These are phyloP conservation scores for Aselliscus stoliczkanus DNA, from an alignment of 2,797 vertebrate species.

Conservation along the genomic window DNA sequence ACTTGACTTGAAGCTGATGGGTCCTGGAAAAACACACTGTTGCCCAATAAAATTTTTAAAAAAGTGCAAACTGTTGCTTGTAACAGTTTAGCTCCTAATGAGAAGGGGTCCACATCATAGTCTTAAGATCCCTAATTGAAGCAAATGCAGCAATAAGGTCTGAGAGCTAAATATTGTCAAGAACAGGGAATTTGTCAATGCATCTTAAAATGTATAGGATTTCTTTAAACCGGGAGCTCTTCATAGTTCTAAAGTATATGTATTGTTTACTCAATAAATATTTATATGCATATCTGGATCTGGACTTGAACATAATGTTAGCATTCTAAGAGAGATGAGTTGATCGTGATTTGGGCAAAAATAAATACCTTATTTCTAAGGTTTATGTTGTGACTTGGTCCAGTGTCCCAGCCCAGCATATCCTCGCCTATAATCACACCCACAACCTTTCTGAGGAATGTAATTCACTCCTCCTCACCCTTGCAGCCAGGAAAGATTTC, in stretches of 20 bases:
- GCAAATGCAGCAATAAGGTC: neutral
- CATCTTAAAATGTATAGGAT: neutral
- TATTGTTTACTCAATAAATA: conserved; percentile 14
- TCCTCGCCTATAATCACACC: conserved; percentile 43
- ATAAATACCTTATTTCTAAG: conserved; percentile 12
- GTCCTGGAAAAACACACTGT: too few relatives aligned
- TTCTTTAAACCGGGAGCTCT: conserved; percentile 1
- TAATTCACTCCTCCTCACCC: conserved; percentile 60
- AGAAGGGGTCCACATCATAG: neutral
- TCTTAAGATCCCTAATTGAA: neutral
- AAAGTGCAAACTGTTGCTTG: neutral
- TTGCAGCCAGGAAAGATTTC: conserved; percentile 70
- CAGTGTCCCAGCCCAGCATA: conserved; percentile 37
- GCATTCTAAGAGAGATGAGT: conserved; percentile 34
- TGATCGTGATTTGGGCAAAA: conserved; percentile 48
- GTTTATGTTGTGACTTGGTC: conserved; percentile 60
- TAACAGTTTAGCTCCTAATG: neutral
- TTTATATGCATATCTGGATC: conserved; percentile 30
- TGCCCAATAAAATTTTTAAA: too few relatives aligned
- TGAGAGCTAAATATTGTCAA: neutral
- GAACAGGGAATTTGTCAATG: neutral
- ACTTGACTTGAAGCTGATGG: too few relatives aligned
- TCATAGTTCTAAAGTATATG: neutral
- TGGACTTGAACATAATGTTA: conserved; percentile 40
- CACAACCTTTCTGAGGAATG: conserved; percentile 61